phyloP scores from a whole-genome alignment of 2,113 vertebrate species.

The Aplodontia rufa region DNA sequence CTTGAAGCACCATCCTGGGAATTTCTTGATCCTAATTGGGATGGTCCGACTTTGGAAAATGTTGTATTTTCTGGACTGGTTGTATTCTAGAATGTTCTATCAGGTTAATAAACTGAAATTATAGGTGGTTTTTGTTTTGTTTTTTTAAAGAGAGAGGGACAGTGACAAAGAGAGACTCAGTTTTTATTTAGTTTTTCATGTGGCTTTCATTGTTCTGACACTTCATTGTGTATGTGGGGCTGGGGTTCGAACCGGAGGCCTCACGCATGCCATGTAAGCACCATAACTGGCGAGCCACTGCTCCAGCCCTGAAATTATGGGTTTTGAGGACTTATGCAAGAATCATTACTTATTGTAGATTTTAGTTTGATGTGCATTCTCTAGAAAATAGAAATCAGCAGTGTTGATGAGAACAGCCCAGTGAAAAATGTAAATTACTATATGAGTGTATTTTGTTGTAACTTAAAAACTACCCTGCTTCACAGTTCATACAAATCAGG shows the following conservation, averaged over 20 bases:
- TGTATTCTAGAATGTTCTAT: not conserved
- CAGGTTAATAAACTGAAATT: not conserved
- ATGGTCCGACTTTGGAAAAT: not conserved
- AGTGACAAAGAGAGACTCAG: too few relatives aligned
- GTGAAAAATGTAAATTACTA: not conserved
- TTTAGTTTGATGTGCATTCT: not conserved
- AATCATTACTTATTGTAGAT: not conserved
- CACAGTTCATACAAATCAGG: not conserved
- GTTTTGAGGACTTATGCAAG: not conserved
- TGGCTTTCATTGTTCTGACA: too few relatives aligned
- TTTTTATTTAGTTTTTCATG: too few relatives aligned
- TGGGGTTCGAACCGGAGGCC: too few relatives aligned
- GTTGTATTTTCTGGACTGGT: not conserved
- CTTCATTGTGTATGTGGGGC: too few relatives aligned
- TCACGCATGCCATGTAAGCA: too few relatives aligned
- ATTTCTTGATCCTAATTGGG: not conserved
- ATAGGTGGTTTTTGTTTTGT: too few relatives aligned
- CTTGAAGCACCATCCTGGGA: not conserved
- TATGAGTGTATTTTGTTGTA: not conserved
- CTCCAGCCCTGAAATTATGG: not conserved
- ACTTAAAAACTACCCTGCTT: not conserved
- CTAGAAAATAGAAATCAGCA: not conserved
- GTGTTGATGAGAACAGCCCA: not conserved
- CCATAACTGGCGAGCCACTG: too few relatives aligned
- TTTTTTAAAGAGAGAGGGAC: too few relatives aligned